Base-by-base conservation (phyloP, 92 coral and sea anemone genomes). In the Virgularia gustaviana region DNA sequence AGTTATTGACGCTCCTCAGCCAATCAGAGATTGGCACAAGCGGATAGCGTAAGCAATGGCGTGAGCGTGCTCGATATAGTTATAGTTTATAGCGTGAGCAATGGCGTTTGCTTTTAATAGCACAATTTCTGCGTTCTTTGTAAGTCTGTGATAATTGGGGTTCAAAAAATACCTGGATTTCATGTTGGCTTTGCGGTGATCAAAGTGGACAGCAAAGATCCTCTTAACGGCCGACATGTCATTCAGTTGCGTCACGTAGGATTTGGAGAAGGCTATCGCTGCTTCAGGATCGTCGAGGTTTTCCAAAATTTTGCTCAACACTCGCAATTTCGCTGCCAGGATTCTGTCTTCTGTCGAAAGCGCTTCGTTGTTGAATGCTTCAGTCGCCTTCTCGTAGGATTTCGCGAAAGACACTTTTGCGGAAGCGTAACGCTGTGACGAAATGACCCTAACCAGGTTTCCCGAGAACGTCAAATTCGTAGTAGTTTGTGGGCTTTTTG, bases 351-450 rank as follows among this genome's bases (percentile, higher is more conserved):
- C 51, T 15, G 56, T 65, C 20, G 36, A 24, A 18, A 65, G 56
- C 2, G 72, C 55, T 43, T 65, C 56, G 56, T 65, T 65, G 41
- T 39, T 65, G 72, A 65, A 65, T 27, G 72, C 72, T 16, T 42
- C 56, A 8, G 72, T 65, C 16, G 72, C 72, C 30, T 65, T 42
- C 47, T 18, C 3, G 19, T 42, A 42, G 13, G 72, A 53, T 9
- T 42, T 28, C 44, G 24, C 56, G 30, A 65, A 65, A 0, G 72
- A 65, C 15, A 24, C 41, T 37, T 65, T 65, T 13, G 72, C 72
- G 34, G 72, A 65, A 0, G 18, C 15, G 30, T 22, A 43, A 42
- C 72, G 72, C 38, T 41, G 27, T 44, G 41, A 22, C 23, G 72
- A 65, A 2, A 23, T 42, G 15, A 43, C n/a, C n/a, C n/a, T n/a